These are phyloP conservation scores for Limanda limanda DNA, from an alignment of 2,113 vertebrate species.

Conservation along the genomic window DNA sequence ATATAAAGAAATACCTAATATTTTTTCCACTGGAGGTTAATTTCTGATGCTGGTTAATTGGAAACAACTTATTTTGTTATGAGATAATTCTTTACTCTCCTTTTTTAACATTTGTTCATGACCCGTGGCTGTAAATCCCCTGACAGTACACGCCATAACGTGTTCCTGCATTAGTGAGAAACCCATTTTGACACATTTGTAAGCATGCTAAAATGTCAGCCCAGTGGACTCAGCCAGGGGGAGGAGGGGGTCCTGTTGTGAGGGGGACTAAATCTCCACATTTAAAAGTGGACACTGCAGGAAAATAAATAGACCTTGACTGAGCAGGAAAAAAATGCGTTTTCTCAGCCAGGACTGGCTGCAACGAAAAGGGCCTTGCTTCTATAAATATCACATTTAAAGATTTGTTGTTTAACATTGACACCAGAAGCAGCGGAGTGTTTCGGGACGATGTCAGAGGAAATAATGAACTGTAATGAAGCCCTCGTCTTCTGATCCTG, in stretches of 20 bases:
- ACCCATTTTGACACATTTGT: neutral
- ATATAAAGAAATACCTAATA: neutral
- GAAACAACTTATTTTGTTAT: neutral
- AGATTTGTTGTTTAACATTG: slow-evolving; percentile 31
- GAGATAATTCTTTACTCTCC: neutral
- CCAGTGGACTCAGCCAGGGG: neutral
- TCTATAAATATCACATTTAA: slow-evolving; percentile 34
- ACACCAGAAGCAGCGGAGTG: slow-evolving; percentile 18
- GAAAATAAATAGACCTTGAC: slow-evolving; percentile 18
- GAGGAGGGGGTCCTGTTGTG: neutral
- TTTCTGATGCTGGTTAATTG: neutral
- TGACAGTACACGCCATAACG: neutral
- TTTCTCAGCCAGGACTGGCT: slow-evolving; percentile 4
- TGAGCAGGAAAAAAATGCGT: neutral
- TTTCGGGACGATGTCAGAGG: slow-evolving; percentile 23
- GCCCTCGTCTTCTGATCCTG: neutral
- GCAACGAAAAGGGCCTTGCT: slow-evolving; percentile 17
- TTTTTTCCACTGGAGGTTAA: neutral
- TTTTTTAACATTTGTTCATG: neutral
- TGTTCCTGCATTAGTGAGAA: neutral
- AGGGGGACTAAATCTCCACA: slow-evolving; percentile 1
- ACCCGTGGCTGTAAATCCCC: neutral
- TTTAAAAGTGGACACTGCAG: slow-evolving; percentile 7
- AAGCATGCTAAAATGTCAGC: neutral
- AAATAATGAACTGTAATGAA: slow-evolving; percentile 26